Conservation (phyloP, 2,888 invertebrate species). For the Emmelina monodactyla region DNA sequence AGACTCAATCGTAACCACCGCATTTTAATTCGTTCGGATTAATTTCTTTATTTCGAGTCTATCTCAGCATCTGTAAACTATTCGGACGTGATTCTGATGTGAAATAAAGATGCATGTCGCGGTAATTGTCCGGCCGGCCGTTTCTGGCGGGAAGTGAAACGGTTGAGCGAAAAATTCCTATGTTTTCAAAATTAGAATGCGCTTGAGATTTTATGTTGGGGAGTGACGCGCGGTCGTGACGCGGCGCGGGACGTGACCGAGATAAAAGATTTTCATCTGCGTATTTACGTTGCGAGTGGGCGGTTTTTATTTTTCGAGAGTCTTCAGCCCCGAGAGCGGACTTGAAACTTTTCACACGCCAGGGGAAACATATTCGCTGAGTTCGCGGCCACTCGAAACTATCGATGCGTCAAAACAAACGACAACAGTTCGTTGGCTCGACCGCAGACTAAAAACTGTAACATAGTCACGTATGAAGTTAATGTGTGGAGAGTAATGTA, state of each 20-base stretch:
- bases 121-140: slow-evolving; percentile 28
- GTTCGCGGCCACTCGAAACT: slow-evolving; percentile 27
- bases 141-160: slow-evolving; percentile 22
- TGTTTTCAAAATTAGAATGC: slow-evolving; percentile 61
- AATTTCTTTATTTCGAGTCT: slow-evolving; percentile 42
- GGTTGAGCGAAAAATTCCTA: slow-evolving; percentile 48
- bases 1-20: slow-evolving; percentile 37
- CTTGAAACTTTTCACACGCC: slow-evolving; percentile 59
- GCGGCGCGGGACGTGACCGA: slow-evolving; percentile 61
- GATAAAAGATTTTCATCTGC: slow-evolving; percentile 67
- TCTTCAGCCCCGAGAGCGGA: slow-evolving; percentile 37
- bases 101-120: slow-evolving; percentile 42
- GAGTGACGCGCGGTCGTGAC: slow-evolving; percentile 64
- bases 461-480: slow-evolving; percentile 39
- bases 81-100: slow-evolving; percentile 40
- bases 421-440: slow-evolving; percentile 28
- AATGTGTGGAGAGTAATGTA: slow-evolving; percentile 48
- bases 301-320: slow-evolving; percentile 62
- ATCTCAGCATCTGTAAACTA: slow-evolving; percentile 25
- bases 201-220: slow-evolving; percentile 52
- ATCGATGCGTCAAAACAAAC: slow-evolving; percentile 33
- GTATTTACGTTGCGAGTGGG: slow-evolving; percentile 65
- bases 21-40: slow-evolving; percentile 44
- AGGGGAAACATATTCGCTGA: slow-evolving; percentile 35
- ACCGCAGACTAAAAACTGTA: slow-evolving; percentile 32